phyloP scores from a whole-genome alignment of 2,113 vertebrate species.

The Catharus fuscescens region DNA sequence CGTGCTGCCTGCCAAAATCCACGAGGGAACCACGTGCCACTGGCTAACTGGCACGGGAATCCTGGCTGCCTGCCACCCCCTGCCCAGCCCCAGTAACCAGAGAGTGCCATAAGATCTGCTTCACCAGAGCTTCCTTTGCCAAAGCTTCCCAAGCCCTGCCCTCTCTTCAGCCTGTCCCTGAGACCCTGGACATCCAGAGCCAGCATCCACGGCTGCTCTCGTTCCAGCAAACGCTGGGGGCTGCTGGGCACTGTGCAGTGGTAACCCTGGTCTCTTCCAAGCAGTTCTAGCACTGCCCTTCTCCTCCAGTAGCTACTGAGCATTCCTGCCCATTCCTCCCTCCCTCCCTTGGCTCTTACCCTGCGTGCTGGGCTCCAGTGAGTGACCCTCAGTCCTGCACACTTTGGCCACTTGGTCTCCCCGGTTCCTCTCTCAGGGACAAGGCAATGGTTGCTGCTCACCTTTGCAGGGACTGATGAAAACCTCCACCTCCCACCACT shows the following conservation, averaged over 20 bases:
- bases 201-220: not conserved
- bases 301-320: not conserved
- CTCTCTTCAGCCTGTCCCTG: not conserved
- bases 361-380: not conserved
- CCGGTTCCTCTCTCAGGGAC: rapidly evolving
- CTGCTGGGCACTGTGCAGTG: rapidly evolving
- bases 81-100: not conserved
- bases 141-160: not conserved
- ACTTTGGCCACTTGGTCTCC: not conserved
- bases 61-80: not conserved
- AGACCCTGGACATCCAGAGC: not conserved
- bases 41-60: not conserved
- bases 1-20: conserved; percentile 22
- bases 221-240: rapidly evolving
- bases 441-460: not conserved
- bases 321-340: not conserved
- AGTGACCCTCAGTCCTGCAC: not conserved
- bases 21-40: not conserved
- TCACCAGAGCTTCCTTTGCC: not conserved
- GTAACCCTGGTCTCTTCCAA: not conserved
- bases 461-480: not conserved
- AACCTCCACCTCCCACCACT: not conserved
- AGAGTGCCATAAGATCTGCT: not conserved
- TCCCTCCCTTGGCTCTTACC: not conserved
- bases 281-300: not conserved